These are phyloP conservation scores for Turnix velox DNA, from an alignment of 2,113 vertebrate genomes.

Conservation along the genomic window DNA sequence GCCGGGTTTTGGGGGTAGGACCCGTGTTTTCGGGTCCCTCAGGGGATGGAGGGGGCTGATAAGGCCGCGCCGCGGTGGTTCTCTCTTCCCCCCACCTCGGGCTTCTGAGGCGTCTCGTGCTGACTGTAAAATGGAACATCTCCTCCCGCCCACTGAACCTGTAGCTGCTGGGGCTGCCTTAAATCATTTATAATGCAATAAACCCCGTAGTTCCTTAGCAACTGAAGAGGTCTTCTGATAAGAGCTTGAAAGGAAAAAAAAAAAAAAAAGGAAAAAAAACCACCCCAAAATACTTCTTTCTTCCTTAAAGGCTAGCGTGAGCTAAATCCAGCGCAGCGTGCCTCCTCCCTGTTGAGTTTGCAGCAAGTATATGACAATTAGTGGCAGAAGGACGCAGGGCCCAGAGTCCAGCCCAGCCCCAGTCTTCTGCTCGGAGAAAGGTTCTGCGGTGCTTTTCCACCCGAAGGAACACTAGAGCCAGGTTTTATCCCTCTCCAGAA, in stretches of 20 bases:
- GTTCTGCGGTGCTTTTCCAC: neutral
- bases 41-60: neutral
- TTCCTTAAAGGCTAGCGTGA: constrained; percentile 23
- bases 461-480: neutral
- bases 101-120: neutral
- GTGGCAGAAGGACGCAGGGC: neutral
- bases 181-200: constrained; percentile 62
- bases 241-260: neutral
- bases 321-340: constrained; percentile 50
- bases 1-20: neutral
- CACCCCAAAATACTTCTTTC: neutral
- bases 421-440: constrained; percentile 7
- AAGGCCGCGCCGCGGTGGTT: neutral
- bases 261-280: neutral
- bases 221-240: constrained; percentile 61
- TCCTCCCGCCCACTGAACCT: constrained; percentile 43
- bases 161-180: constrained; percentile 54
- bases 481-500: accelerated
- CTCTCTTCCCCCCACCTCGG: no score
- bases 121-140: constrained; percentile 34
- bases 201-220: constrained; percentile 74
- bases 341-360: constrained; percentile 58
- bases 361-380: constrained; percentile 51
- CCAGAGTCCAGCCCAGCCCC: constrained; percentile 11
- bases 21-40: neutral